Evolutionary conservation across 1,140 invertebrate species (phyloP).

Genomic region (Drosophila persimilis): DNA sequence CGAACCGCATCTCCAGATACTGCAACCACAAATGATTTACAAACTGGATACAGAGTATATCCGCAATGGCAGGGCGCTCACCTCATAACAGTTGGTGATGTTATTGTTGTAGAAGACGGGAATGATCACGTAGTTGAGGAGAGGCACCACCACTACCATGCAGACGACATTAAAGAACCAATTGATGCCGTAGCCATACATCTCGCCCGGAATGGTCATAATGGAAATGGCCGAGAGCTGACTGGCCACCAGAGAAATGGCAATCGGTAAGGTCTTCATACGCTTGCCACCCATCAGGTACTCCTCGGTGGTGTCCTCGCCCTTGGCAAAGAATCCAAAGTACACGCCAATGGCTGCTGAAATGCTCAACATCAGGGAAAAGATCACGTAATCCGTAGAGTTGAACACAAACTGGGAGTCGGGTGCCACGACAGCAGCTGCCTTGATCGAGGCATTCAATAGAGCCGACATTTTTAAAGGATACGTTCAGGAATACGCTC

Average conservation of each 20-base stretch:
- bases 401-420: conserved; percentile 81
- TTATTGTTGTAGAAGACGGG: conserved; percentile 92
- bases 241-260: conserved; percentile 87
- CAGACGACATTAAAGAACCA: conserved; percentile 86
- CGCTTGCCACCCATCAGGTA: conserved; percentile 86
- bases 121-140: conserved; percentile 88
- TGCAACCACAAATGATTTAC: conserved; percentile 64
- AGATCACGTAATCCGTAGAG: conserved; percentile 85
- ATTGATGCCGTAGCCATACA: conserved; percentile 90
- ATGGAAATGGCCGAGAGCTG: conserved; percentile 92
- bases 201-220: conserved; percentile 90
- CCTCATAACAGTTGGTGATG: conserved; percentile 92
- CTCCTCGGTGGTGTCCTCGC: conserved; percentile 85
- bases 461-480: conserved; percentile 43
- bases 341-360: conserved; percentile 88
- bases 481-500: neutral
- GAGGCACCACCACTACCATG: conserved; percentile 87
- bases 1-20: conserved; percentile 89
- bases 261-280: conserved; percentile 87
- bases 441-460: conserved; percentile 39
- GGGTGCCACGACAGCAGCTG: conserved; percentile 8
- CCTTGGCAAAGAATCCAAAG: conserved; percentile 84
- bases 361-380: conserved; percentile 85
- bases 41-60: conserved; percentile 26
- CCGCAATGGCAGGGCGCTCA: conserved; percentile 71